Conservation (phyloP, 2,797 vertebrate species). For the Gymnothorax reevesii region DNA sequence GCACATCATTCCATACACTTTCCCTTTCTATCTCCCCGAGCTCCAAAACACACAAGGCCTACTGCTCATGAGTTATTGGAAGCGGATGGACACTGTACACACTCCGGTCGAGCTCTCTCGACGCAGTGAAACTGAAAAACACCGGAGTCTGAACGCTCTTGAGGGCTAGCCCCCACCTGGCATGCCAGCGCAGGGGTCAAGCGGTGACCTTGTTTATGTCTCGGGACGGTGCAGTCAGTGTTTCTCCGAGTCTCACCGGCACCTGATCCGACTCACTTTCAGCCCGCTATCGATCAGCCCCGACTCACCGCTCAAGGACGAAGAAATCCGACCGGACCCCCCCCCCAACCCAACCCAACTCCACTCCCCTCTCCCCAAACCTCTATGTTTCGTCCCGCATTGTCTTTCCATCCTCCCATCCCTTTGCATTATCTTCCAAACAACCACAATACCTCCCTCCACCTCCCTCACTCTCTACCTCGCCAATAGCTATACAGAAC, state of each 20-base stretch:
- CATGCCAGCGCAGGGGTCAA: slow-evolving; percentile 55
- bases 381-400: slow-evolving; percentile 19
- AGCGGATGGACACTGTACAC: neutral
- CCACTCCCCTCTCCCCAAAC: slow-evolving; percentile 25
- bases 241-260: slow-evolving; percentile 61
- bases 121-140: neutral
- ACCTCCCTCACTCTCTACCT: slow-evolving; percentile 48
- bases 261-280: slow-evolving; percentile 73
- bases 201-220: slow-evolving; percentile 73
- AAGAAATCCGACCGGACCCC: slow-evolving; percentile 69
- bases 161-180: neutral
- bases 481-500: slow-evolving; percentile 34
- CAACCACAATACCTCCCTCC: slow-evolving; percentile 17
- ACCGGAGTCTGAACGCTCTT: neutral
- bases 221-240: slow-evolving; percentile 60
- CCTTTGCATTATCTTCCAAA: slow-evolving; percentile 34
- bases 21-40: neutral
- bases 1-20: neutral
- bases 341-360: slow-evolving; percentile 36
- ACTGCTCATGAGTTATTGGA: neutral
- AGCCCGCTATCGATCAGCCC: slow-evolving; percentile 71
- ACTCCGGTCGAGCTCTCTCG: slow-evolving; percentile 2
- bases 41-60: neutral
- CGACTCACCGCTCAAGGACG: slow-evolving; percentile 75
- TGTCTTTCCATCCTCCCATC: slow-evolving; percentile 13